These are phyloP conservation scores for Emydocephalus ijimae DNA, from an alignment of 2,113 vertebrate genomes.

Conservation along the genomic window DNA sequence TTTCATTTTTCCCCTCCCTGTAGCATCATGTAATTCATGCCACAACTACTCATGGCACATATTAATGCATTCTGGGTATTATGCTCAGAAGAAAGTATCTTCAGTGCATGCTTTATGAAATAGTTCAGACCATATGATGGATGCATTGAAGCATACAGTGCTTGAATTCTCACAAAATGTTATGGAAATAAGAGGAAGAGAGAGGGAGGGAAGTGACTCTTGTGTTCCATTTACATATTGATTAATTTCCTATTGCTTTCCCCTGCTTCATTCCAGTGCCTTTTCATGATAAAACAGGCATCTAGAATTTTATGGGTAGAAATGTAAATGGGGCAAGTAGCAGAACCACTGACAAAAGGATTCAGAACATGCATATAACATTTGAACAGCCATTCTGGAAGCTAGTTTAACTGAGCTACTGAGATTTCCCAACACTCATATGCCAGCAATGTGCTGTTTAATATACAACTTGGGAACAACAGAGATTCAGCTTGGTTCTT, in stretches of 20 bases:
- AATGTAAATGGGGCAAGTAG: not conserved
- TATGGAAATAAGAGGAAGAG: not conserved
- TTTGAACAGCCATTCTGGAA: not conserved
- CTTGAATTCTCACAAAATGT: not conserved
- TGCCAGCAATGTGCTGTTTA: not conserved
- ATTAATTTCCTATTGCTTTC: not conserved
- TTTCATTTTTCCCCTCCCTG: not conserved
- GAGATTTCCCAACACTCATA: not conserved
- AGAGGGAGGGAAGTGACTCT: not conserved
- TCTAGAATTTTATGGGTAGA: not conserved
- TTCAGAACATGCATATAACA: not conserved
- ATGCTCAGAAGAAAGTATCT: not conserved
- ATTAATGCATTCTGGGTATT: not conserved
- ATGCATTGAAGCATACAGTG: not conserved
- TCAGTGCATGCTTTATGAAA: not conserved
- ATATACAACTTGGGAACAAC: not conserved
- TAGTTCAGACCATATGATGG: not conserved
- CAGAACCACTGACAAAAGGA: not conserved
- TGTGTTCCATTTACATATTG: not conserved
- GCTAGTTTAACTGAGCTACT: not conserved
- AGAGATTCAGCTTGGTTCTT: not conserved
- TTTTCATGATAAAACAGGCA: not conserved
- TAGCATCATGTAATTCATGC: not conserved
- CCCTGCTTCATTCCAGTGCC: not conserved
- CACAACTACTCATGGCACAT: not conserved